phyloP scores from a whole-genome alignment of 2,113 vertebrate genomes.

The Chamaetylas fuelleborni region DNA sequence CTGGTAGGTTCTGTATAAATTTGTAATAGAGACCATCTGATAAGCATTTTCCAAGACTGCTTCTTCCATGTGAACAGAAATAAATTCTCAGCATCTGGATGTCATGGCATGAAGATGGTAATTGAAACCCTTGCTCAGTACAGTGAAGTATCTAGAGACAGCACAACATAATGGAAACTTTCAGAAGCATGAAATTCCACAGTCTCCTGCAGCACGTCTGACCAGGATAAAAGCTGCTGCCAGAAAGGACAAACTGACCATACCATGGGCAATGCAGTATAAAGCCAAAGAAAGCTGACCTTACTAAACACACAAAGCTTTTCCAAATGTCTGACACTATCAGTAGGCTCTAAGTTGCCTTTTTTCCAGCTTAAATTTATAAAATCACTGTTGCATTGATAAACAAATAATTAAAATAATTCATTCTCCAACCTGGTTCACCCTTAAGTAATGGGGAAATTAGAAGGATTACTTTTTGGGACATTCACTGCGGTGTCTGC shows the following conservation, averaged over 20 bases:
- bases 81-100: conserved; percentile 16
- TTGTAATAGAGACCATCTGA: conserved; percentile 10
- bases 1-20: not conserved
- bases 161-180: not conserved
- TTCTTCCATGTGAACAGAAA: not conserved
- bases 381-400: not conserved
- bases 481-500: not conserved
- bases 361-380: not conserved
- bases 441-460: not conserved
- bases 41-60: not conserved
- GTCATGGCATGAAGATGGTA: not conserved
- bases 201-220: not conserved
- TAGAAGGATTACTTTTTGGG: not conserved
- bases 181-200: not conserved
- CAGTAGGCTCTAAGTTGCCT: not conserved
- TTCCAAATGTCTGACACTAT: not conserved
- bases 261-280: not conserved
- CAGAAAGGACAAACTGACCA: not conserved
- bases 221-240: not conserved
- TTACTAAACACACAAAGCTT: not conserved
- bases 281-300: not conserved
- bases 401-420: not conserved
- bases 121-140: not conserved
- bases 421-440: not conserved
- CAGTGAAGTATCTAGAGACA: not conserved